These are phyloP conservation scores for Miltochrista miniata DNA, from an alignment of 2,888 invertebrate genomes.

Conservation along the genomic window DNA sequence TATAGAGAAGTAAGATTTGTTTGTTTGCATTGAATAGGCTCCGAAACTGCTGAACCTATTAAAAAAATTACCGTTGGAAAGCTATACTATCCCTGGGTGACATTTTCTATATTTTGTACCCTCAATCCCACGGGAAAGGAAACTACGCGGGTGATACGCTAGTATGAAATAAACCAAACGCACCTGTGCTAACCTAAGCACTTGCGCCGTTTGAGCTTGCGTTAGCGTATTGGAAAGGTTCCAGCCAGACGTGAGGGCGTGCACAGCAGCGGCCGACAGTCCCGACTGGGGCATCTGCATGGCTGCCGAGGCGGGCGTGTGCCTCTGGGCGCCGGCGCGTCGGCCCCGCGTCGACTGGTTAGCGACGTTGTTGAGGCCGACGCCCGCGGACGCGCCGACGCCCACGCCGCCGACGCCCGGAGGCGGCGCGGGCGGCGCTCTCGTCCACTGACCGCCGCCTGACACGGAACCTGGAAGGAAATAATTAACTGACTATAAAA, in stretches of 20 bases:
- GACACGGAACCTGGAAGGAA: constrained; percentile 58
- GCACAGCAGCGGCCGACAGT: constrained; percentile 70
- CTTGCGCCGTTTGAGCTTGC: constrained; percentile 78
- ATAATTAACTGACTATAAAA: too few species aligned
- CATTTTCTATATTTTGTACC: too few species aligned
- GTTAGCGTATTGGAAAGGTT: constrained; percentile 65
- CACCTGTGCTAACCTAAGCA: constrained; percentile 78
- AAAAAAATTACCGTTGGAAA: too few species aligned
- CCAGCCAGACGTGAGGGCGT: constrained; percentile 74
- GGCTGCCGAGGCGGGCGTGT: constrained; percentile 56
- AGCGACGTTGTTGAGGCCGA: constrained; percentile 47
- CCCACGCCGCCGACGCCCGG: constrained; percentile 55
- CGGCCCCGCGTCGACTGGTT: constrained; percentile 64
- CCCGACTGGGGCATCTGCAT: constrained; percentile 74
- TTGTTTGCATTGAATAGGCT: too few species aligned
- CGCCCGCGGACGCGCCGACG: not conserved
- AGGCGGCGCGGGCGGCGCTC: constrained; percentile 90
- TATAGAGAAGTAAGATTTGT: too few species aligned
- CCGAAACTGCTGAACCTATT: too few species aligned
- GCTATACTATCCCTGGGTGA: too few species aligned
- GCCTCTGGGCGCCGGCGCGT: constrained; percentile 57
- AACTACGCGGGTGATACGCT: too few species aligned
- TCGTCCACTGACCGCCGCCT: constrained; percentile 89
- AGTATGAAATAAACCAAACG: too few species aligned
- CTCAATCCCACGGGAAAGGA: too few species aligned